phyloP scores from a whole-genome alignment of 2,888 invertebrate genomes.

The Petrolisthes cinctipes region DNA sequence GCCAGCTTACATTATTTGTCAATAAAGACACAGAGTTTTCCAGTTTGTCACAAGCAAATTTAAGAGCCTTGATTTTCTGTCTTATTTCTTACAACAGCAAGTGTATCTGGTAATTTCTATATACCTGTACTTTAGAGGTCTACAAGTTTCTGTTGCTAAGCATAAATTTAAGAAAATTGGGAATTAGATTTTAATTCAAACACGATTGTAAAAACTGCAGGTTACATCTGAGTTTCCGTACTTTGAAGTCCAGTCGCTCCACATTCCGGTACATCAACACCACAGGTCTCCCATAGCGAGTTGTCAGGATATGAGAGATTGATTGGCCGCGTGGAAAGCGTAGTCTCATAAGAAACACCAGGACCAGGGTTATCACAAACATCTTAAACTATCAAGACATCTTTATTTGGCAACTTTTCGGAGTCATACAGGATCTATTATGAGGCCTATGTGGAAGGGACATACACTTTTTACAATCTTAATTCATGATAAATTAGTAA shows the following conservation, averaged over 20 bases:
- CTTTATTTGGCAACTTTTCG: too few relatives aligned
- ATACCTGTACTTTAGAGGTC: not conserved
- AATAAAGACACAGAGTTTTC: not conserved
- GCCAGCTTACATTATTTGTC: not conserved
- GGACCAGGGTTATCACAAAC: too few relatives aligned
- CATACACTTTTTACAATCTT: too few relatives aligned
- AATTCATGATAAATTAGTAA: too few relatives aligned
- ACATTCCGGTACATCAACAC: not conserved
- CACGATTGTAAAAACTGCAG: not conserved
- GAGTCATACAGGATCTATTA: too few relatives aligned
- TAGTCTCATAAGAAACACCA: too few relatives aligned
- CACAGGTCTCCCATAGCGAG: not conserved
- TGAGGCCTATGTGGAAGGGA: too few relatives aligned
- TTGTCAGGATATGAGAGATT: not conserved
- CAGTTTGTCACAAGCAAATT: not conserved
- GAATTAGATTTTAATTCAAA: not conserved
- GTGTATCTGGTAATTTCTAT: not conserved
- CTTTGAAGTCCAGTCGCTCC: not conserved
- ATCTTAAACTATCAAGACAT: too few relatives aligned
- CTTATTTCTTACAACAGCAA: not conserved
- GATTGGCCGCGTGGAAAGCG: constrained; percentile 26
- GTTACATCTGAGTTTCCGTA: not conserved
- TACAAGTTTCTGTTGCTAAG: not conserved
- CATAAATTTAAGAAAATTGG: not conserved
- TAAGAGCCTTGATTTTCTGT: not conserved